phyloP scores from a whole-genome alignment of 1,140 invertebrate genomes.

The Colletes latitarsis region DNA sequence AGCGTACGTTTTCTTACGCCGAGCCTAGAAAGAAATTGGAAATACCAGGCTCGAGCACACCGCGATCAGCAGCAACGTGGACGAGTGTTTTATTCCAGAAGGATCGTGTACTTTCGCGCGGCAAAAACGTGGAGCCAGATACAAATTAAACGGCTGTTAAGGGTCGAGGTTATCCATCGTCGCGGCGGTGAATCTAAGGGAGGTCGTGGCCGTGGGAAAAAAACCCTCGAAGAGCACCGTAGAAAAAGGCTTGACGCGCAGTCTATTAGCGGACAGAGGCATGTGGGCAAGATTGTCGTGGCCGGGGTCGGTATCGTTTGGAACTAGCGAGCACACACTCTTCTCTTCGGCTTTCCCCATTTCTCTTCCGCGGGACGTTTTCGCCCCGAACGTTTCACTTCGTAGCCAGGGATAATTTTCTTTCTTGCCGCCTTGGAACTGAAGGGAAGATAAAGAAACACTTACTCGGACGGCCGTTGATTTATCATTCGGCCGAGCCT shows the following conservation, averaged over 20 bases:
- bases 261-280: conserved; percentile 60
- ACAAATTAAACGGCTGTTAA: conserved; percentile 69
- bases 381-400: conserved; percentile 22
- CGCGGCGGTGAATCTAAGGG: conserved; percentile 56
- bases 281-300: conserved; percentile 63
- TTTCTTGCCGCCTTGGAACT: conserved; percentile 18
- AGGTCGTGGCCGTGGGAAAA: conserved; percentile 5
- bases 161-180: conserved; percentile 64
- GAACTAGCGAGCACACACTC: conserved; percentile 37
- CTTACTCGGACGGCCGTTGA: conserved; percentile 12
- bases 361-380: conserved; percentile 44
- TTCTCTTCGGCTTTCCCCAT: conserved; percentile 36
- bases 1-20: conserved; percentile 28
- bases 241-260: conserved; percentile 58
- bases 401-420: conserved; percentile 25
- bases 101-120: conserved; percentile 30
- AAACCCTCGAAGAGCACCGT: conserved; percentile 5
- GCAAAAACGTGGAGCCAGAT: conserved; percentile 63
- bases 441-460: conserved; percentile 11
- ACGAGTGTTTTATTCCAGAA: conserved; percentile 48
- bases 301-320: conserved; percentile 34
- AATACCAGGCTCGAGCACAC: conserved; percentile 49
- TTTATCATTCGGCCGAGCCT: conserved; percentile 7
- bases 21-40: conserved; percentile 48
- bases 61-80: conserved; percentile 19